These are phyloP conservation scores for Cerceris rybyensis DNA, from an alignment of 2,888 invertebrate genomes.

Conservation along the genomic window DNA sequence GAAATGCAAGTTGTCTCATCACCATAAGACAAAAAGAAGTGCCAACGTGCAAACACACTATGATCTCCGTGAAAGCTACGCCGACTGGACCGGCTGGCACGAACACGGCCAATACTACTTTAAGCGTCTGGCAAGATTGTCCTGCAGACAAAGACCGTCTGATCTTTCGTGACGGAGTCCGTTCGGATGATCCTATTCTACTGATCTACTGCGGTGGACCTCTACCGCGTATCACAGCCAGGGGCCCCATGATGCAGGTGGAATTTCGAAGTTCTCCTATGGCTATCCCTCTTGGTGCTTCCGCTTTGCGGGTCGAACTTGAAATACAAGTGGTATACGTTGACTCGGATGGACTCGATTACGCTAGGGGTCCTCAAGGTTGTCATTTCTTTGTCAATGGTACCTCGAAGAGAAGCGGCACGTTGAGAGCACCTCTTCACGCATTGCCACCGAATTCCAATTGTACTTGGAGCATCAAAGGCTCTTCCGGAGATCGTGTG, in stretches of 20 bases:
- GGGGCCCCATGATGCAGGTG: conserved; percentile 92
- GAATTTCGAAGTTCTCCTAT: conserved; percentile 94
- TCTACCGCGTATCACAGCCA: conserved; percentile 88
- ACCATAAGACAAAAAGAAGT: conserved; percentile 92
- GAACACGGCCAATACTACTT: conserved; percentile 69
- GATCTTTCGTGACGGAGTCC: conserved; percentile 93
- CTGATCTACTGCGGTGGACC: conserved; percentile 95
- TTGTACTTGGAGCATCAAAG: conserved; percentile 93
- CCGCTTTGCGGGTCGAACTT: conserved; percentile 91
- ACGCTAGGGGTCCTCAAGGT: conserved; percentile 85
- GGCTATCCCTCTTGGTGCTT: conserved; percentile 89
- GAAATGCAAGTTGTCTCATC: conserved; percentile 96
- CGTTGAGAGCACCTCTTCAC: conserved; percentile 90
- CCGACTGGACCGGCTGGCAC: conserved; percentile 59
- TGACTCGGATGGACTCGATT: conserved; percentile 93
- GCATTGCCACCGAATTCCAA: conserved; percentile 93
- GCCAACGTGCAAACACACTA: conserved; percentile 94
- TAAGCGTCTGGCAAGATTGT: conserved; percentile 93
- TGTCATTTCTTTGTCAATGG: conserved; percentile 81
- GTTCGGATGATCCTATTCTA: conserved; percentile 91
- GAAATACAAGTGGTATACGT: conserved; percentile 94
- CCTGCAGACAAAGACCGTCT: conserved; percentile 91
- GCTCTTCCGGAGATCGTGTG: conserved; percentile 89
- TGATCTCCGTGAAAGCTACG: conserved; percentile 88
- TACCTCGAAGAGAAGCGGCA: conserved; percentile 87